These are phyloP conservation scores for Pristiophorus japonicus DNA, from an alignment of 2,113 vertebrate genomes.

Conservation along the genomic window DNA sequence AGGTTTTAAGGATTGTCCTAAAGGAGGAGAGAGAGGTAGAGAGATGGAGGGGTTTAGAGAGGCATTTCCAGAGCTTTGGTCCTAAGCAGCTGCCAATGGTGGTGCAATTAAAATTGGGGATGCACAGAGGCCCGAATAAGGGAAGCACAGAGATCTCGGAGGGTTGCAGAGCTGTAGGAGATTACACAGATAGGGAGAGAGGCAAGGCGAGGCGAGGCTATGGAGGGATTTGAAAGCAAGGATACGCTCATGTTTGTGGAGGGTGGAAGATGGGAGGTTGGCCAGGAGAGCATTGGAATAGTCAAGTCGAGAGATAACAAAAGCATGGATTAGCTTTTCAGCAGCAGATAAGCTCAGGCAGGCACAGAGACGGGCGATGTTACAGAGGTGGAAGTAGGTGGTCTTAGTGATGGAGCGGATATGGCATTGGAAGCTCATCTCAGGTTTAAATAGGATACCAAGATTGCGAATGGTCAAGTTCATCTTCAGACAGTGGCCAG, in stretches of 20 bases:
- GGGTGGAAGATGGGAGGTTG: neutral
- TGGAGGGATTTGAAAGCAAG: neutral
- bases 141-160: neutral
- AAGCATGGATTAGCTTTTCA: neutral
- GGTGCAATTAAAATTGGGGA: neutral
- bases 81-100: neutral
- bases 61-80: neutral
- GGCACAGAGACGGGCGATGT: neutral
- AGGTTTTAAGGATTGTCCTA: neutral
- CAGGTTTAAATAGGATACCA: neutral
- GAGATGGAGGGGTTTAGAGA: neutral
- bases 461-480: neutral
- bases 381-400: neutral
- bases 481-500: neutral
- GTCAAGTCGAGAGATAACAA: neutral
- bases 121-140: neutral
- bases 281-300: neutral
- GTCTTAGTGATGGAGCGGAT: neutral
- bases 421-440: neutral
- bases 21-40: neutral
- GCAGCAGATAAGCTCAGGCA: neutral
- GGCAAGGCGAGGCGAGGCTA: too few relatives aligned
- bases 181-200: too few relatives aligned
- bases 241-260: neutral
- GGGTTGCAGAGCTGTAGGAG: neutral